Evolutionary conservation across 2,113 vertebrate species (phyloP).

Genomic region (Channa maculata): DNA sequence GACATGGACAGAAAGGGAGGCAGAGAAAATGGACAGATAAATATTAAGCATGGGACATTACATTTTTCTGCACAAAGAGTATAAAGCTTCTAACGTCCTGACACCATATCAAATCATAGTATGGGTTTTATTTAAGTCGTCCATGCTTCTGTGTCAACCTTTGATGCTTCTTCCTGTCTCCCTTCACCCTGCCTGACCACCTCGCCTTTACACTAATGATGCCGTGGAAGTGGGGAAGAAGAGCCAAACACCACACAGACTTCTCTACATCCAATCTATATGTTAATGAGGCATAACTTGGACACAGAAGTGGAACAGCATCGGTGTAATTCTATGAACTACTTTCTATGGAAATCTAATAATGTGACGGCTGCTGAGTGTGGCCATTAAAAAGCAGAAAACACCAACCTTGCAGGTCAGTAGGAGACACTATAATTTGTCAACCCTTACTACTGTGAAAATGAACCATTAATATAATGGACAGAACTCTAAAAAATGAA

Average conservation of each 20-base stretch:
- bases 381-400: slow-evolving; percentile 23
- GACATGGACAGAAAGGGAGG: neutral
- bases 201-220: slow-evolving; percentile 65
- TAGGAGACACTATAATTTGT: slow-evolving; percentile 11
- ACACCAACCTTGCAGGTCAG: slow-evolving; percentile 8
- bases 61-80: slow-evolving; percentile 6
- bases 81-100: neutral
- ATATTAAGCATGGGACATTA: slow-evolving; percentile 1
- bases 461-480: slow-evolving; percentile 30
- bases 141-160: slow-evolving; percentile 23
- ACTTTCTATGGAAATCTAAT: slow-evolving; percentile 8
- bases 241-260: slow-evolving; percentile 43
- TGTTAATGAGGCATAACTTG: slow-evolving; percentile 63
- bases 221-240: slow-evolving; percentile 77
- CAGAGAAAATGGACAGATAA: neutral
- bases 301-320: slow-evolving; percentile 18
- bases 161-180: slow-evolving; percentile 13
- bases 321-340: slow-evolving; percentile 10
- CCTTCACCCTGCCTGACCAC: slow-evolving; percentile 3
- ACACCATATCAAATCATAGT: slow-evolving; percentile 12
- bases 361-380: neutral
- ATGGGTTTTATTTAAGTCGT: neutral
- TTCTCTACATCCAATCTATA: slow-evolving; percentile 65
- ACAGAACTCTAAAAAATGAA: slow-evolving; percentile 11
- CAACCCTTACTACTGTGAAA: slow-evolving; percentile 16